These are phyloP conservation scores for Malthinus flaveolus DNA, from an alignment of 2,888 invertebrate genomes.

Conservation along the genomic window DNA sequence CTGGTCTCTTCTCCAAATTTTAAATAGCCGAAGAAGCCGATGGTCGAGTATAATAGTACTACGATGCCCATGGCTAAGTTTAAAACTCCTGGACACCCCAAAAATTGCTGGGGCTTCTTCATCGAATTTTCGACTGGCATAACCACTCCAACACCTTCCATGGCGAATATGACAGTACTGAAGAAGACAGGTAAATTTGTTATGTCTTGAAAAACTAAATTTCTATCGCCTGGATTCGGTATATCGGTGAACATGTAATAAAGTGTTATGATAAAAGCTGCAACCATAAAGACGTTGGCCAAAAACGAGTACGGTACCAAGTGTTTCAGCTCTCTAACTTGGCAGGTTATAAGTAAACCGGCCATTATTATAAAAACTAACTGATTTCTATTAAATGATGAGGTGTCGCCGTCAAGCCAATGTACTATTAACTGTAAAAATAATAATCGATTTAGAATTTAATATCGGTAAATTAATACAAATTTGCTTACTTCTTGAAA, in stretches of 20 bases:
- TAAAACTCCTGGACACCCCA: constrained; percentile 82
- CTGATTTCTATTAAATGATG: constrained; percentile 38
- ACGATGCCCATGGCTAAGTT: constrained; percentile 86
- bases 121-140: constrained; percentile 94
- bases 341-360: constrained; percentile 72
- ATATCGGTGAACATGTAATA: constrained; percentile 76
- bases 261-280: constrained; percentile 76
- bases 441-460: neutral
- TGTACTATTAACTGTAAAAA: neutral
- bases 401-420: neutral
- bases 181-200: constrained; percentile 83
- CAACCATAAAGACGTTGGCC: constrained; percentile 80
- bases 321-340: constrained; percentile 77
- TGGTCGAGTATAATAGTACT: constrained; percentile 73
- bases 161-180: constrained; percentile 75
- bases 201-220: constrained; percentile 59
- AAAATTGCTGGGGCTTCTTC: constrained; percentile 78
- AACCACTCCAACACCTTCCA: constrained; percentile 69
- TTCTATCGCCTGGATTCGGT: constrained; percentile 51
- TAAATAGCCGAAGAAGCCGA: constrained; percentile 91
- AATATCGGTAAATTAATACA: no score
- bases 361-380: constrained; percentile 71
- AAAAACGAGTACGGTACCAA: constrained; percentile 87
- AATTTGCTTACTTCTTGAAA: neutral
- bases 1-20: constrained; percentile 75